A percentile compares a stretch with the other conserved stretches of the same genome.
Conservation (phyloP, 2,888 invertebrate species). For the Colletes collaris region DNA sequence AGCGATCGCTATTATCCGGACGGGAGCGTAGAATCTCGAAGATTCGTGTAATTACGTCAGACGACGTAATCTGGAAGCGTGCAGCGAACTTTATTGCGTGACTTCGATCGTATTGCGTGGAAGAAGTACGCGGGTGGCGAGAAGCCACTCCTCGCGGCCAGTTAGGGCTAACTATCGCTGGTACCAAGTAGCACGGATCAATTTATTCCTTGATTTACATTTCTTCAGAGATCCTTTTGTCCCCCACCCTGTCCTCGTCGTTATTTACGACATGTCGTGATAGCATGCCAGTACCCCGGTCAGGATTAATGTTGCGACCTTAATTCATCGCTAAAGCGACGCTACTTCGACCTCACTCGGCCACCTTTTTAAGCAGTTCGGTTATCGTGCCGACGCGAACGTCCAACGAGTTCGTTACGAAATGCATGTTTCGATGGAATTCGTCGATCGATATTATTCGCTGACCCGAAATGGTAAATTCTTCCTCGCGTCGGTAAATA, state of each 20-base stretch:
- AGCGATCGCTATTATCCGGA: no score
- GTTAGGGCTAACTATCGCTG: slow-evolving; percentile 43
- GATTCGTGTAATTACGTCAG: no score
- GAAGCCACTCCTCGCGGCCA: slow-evolving; percentile 21
- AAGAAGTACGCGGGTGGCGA: slow-evolving; percentile 19
- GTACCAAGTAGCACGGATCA: slow-evolving; percentile 71
- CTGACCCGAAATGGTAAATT: background rate
- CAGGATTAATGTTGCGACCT: slow-evolving; percentile 59
- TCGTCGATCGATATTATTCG: slow-evolving; percentile 2
- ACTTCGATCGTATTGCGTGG: slow-evolving; percentile 8
- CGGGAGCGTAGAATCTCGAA: no score
- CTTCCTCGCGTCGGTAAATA: background rate
- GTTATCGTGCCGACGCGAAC: background rate
- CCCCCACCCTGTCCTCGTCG: slow-evolving; percentile 22
- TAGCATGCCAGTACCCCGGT: slow-evolving; percentile 55
- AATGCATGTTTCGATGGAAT: background rate
- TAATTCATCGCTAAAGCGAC: slow-evolving; percentile 56
- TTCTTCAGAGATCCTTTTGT: slow-evolving; percentile 54
- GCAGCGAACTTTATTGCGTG: slow-evolving; percentile 29
- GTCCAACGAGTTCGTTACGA: slow-evolving; percentile 21
- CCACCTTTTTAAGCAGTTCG: slow-evolving; percentile 23
- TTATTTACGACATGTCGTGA: slow-evolving; percentile 71
- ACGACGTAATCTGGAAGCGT: background rate
- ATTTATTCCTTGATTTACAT: slow-evolving; percentile 69
- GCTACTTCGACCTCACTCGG: slow-evolving; percentile 32